Percentiles rank a stretch among this genome's conserved stretches.
Evolutionary conservation across 2,797 vertebrate genomes (phyloP).

Genomic region (Spinibarbus caldwelli): DNA sequence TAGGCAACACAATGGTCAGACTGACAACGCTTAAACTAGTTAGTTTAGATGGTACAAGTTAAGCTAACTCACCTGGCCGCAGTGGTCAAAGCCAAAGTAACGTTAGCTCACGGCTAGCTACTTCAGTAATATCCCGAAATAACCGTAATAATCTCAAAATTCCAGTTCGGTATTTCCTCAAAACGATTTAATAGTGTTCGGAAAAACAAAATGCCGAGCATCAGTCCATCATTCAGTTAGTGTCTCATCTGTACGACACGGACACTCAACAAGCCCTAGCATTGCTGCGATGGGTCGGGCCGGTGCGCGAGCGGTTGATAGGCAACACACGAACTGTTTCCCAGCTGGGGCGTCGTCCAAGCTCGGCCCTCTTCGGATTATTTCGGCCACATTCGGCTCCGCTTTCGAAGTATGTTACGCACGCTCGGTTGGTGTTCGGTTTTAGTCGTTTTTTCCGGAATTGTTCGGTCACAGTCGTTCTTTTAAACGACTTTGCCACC

Average conservation of each 20-base stretch:
- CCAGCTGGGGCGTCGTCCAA: conserved; percentile 40
- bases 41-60: neutral
- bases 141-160: neutral
- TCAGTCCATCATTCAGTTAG: conserved; percentile 19
- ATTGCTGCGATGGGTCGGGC: conserved; percentile 31
- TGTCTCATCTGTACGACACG: conserved; percentile 19
- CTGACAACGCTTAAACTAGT: neutral
- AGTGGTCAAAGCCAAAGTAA: conserved; percentile 31
- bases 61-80: conserved; percentile 44
- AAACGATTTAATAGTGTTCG: neutral
- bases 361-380: neutral
- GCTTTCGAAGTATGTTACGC: neutral
- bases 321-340: conserved; percentile 45
- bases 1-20: neutral
- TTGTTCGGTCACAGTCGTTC: neutral
- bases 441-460: neutral
- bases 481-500: neutral
- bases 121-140: conserved; percentile 19
- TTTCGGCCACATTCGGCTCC: neutral
- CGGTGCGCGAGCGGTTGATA: conserved; percentile 37
- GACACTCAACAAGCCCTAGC: conserved; percentile 28
- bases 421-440: neutral
- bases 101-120: conserved; percentile 45
- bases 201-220: neutral
- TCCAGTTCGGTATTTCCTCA: neutral